These are phyloP conservation scores for Chloebia gouldiae DNA, from an alignment of 2,113 vertebrate genomes.

Conservation along the genomic window DNA sequence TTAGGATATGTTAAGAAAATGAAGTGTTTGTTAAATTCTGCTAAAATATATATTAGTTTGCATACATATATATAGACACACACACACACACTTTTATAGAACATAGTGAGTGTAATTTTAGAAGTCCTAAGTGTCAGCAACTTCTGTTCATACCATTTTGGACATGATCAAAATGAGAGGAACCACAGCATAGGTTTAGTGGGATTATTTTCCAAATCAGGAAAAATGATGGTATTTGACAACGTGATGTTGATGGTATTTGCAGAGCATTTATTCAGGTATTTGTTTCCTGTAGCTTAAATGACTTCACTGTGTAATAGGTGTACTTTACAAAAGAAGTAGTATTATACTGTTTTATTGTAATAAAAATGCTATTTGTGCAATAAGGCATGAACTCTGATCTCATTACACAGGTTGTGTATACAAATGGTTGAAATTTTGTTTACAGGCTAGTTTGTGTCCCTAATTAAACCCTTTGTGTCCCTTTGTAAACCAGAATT, in stretches of 20 bases:
- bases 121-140: background rate
- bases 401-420: background rate
- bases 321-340: background rate
- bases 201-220: background rate
- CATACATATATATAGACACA: no score
- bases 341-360: background rate
- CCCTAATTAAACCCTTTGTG: background rate
- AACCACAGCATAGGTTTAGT: background rate
- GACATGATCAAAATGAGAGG: background rate
- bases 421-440: background rate
- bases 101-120: background rate
- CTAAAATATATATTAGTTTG: background rate
- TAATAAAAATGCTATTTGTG: constrained; percentile 3
- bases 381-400: background rate
- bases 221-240: background rate
- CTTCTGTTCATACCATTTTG: background rate
- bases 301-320: background rate
- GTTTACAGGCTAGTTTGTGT: background rate
- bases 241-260: background rate
- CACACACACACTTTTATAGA: background rate
- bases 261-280: background rate
- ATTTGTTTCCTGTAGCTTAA: background rate
- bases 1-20: background rate
- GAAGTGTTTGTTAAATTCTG: background rate
- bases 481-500: background rate